These are phyloP conservation scores for Caenorhabditis brenneri DNA, from an alignment of 1,140 invertebrate species.

Conservation along the genomic window DNA sequence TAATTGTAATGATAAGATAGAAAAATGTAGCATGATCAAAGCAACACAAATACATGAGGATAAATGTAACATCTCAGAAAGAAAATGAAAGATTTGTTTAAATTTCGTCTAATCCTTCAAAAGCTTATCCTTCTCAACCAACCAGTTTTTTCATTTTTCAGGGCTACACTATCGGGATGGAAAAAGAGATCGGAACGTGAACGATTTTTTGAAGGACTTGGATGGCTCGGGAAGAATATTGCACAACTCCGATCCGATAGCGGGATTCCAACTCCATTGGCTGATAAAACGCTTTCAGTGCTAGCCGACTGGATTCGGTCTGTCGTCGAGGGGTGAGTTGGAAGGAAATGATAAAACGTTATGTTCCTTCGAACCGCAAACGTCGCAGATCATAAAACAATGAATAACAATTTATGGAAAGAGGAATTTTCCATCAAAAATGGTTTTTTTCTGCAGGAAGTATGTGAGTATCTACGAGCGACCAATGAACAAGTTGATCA, in stretches of 20 bases:
- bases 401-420: not conserved
- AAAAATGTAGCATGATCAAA: too few relatives aligned
- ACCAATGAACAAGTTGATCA: constrained; percentile 19
- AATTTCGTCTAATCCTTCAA: not conserved
- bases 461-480: constrained; percentile 55
- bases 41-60: too few relatives aligned
- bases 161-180: constrained; percentile 41
- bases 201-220: constrained; percentile 52
- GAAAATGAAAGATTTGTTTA: not conserved
- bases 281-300: constrained; percentile 19
- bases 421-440: not conserved
- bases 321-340: constrained; percentile 54
- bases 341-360: not conserved
- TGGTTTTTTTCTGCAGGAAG: not conserved
- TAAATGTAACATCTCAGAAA: not conserved
- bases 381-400: not conserved
- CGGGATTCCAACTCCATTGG: constrained; percentile 53
- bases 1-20: too few relatives aligned
- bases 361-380: not conserved
- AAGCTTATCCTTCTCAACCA: not conserved
- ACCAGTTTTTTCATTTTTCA: constrained; percentile 24
- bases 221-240: constrained; percentile 51
- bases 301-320: constrained; percentile 51
- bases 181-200: constrained; percentile 36
- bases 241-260: constrained; percentile 60